Base-by-base conservation (phyloP, 92 coral and sea anemone genomes). In the Heteractis magnifica region DNA sequence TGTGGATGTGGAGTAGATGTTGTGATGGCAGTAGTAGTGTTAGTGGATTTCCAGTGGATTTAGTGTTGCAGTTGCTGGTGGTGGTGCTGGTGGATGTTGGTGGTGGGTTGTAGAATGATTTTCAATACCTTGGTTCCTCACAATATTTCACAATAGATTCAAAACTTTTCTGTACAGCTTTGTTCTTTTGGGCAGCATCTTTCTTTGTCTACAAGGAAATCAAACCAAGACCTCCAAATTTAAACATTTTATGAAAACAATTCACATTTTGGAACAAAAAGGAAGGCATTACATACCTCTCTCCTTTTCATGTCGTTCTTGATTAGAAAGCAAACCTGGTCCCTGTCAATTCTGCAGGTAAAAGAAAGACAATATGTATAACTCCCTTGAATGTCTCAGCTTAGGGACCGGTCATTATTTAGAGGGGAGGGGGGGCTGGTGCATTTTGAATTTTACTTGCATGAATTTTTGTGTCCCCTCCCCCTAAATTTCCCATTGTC, bases 131-230 rank as follows among this genome's bases (percentile, higher is more conserved):
- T 59, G 99, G 94, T 74, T 90, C 90, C 52, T 96, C 99, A 73
- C 99, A 96, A 79, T 96, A 96, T 52, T 96, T 84, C 18, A 94
- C 98, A 60, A 96, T 60, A 6, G 96, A 87, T 82, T 92, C 87
- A 84, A 93, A 96, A 77, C 94, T 94, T 70, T 88, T 88, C 83
- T 90, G 90, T 34, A 89, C 89, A 0, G 96, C 92, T 84, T 92
- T 88, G 55, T 79, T 91, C 82, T 92, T 92, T 56, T 83, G 82
- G n/a, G 81, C 81, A 48, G 82, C 80, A 8, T 84, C 83, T n/a
- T 81, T 85, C 52, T 71, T 84, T 90, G 88, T 86, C 93, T 90
- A 49, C 3, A 70, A 55, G 44, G 51, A 56, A 73, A 15, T 58
- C 16, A 80, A 49, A 14, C 48, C 44, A 14, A 52, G 34, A 16